Conservation (phyloP, 2,113 vertebrate genomes). For the Myocastor coypus region DNA sequence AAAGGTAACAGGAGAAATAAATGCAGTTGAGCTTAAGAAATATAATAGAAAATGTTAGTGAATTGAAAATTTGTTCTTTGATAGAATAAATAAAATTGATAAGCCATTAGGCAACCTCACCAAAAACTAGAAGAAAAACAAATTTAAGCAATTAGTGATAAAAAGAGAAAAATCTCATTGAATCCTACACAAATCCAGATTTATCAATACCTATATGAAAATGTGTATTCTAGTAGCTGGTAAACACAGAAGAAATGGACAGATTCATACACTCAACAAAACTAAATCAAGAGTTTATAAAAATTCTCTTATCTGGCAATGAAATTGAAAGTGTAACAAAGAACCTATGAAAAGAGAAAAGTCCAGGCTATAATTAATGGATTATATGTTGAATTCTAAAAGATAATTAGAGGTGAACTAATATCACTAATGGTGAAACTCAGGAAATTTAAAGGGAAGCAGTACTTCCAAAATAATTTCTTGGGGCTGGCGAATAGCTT, state of each 20-base stretch:
- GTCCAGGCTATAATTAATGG: no score
- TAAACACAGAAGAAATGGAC: neutral
- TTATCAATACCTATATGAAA: neutral
- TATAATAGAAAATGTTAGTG: neutral
- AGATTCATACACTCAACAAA: neutral
- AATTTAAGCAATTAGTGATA: neutral
- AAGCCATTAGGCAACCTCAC: neutral
- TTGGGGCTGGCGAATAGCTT: no score
- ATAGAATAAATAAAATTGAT: neutral
- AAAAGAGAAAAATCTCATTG: neutral
- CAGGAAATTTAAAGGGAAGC: neutral
- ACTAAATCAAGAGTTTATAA: neutral
- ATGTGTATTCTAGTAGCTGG: neutral
- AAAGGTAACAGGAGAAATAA: neutral
- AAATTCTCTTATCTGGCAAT: neutral
- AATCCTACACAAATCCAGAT: neutral
- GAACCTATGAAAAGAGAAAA: neutral
- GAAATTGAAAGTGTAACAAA: neutral
- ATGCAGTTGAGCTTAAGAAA: neutral
- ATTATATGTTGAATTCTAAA: neutral
- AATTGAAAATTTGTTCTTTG: neutral
- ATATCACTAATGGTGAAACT: neutral
- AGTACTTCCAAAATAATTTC: neutral
- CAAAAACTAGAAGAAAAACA: neutral
- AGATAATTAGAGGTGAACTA: neutral